A percentile compares a stretch with the other conserved stretches of the same genome.
Evolutionary conservation across 23 tunicate genomes (phyloP).

Genomic region (Trididemnum clinides): DNA sequence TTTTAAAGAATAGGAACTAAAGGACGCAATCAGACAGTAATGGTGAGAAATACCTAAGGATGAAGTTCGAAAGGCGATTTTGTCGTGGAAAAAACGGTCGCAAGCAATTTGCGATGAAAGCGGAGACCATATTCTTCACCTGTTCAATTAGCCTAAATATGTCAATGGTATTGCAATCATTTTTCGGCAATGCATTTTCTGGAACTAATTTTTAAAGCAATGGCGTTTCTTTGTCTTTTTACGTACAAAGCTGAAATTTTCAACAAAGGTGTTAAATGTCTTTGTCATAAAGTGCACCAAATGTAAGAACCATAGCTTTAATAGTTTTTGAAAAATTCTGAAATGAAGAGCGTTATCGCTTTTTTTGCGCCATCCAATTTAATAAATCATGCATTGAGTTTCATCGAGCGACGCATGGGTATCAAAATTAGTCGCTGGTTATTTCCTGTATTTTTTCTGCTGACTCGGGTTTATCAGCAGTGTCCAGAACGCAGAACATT

Average conservation of each 20-base stretch:
- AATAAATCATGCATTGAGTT: background rate
- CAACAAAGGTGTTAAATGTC: no score
- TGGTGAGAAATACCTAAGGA: background rate
- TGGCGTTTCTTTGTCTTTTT: background rate
- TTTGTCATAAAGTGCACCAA: background rate
- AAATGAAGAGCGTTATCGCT: no score
- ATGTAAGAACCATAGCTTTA: background rate
- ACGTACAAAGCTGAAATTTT: background rate
- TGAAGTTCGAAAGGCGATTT: background rate
- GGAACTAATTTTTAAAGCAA: no score
- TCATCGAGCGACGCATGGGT: background rate
- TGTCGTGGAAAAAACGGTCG: slow-evolving; percentile 4
- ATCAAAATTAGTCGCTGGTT: background rate
- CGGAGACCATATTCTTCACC: background rate
- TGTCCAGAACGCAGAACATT: background rate
- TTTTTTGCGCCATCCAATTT: no score
- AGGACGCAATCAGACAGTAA: slow-evolving; percentile 19
- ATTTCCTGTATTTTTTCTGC: background rate
- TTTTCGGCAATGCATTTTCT: background rate
- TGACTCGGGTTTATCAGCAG: background rate
- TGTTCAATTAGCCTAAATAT: background rate
- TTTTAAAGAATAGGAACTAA: background rate
- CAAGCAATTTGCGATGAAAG: background rate
- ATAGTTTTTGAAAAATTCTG: no score
- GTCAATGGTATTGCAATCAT: background rate